Percentiles rank a stretch among this genome's conserved stretches.
phyloP scores from a whole-genome alignment of 2,797 vertebrate genomes.

The Poecile montanus region DNA sequence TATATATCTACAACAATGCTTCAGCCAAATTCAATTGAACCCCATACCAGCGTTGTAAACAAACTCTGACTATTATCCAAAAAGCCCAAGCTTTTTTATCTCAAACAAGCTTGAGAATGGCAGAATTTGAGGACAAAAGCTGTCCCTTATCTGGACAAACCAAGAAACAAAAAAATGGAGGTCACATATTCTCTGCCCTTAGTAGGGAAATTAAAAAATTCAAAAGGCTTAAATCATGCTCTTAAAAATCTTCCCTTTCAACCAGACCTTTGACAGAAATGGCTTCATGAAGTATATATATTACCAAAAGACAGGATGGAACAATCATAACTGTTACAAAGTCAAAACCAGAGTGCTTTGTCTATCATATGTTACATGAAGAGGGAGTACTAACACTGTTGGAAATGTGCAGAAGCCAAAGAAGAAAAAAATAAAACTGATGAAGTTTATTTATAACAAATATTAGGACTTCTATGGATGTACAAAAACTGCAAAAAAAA shows the following conservation, averaged over 20 bases:
- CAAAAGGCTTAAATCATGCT: not conserved
- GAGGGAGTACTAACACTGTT: not conserved
- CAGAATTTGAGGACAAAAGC: not conserved
- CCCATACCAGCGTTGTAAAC: not conserved
- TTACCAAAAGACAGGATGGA: not conserved
- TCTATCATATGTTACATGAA: not conserved
- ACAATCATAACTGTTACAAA: not conserved
- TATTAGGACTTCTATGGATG: not conserved
- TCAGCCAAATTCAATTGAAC: not conserved
- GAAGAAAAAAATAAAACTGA: conserved; percentile 31
- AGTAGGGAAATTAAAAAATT: not conserved
- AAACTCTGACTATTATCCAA: not conserved
- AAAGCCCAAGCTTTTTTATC: not conserved
- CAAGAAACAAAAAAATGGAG: not conserved
- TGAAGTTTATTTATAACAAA: conserved; percentile 9
- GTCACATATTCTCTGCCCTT: not conserved
- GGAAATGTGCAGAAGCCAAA: not conserved
- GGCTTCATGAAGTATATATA: not conserved
- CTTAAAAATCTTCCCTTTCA: not conserved
- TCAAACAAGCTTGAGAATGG: not conserved
- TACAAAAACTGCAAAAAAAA: not conserved
- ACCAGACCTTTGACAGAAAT: not conserved
- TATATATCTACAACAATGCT: not conserved
- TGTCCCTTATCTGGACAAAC: not conserved
- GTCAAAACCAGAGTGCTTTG: not conserved